These are phyloP conservation scores for Leucoraja erinaceus DNA, from an alignment of 2,113 vertebrate genomes.

Conservation along the genomic window DNA sequence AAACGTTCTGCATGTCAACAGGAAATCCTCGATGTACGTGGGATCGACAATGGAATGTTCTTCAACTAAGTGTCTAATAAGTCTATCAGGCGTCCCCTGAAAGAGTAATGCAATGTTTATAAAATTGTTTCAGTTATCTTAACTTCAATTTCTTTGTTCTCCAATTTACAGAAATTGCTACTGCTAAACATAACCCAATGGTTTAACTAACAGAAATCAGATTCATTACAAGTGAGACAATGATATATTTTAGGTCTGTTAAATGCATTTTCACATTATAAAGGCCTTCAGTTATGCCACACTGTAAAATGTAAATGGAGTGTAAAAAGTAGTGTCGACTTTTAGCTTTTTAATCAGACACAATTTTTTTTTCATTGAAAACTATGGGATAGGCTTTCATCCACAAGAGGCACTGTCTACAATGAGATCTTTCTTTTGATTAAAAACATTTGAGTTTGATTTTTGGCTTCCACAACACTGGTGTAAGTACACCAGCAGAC, in stretches of 20 bases:
- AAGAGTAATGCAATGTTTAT: slow-evolving; percentile 41
- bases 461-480: not conserved
- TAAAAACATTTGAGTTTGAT: not conserved
- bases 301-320: not conserved
- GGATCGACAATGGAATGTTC: slow-evolving; percentile 95
- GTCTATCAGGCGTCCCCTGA: slow-evolving; percentile 85
- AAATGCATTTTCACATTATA: not conserved
- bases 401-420: not conserved
- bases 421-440: not conserved
- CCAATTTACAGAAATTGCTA: not conserved
- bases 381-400: not conserved
- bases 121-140: slow-evolving; percentile 26
- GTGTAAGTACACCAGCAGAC: not conserved
- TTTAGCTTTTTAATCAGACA: not conserved
- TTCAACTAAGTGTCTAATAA: slow-evolving; percentile 94
- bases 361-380: not conserved
- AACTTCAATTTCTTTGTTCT: not conserved
- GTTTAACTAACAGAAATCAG: not conserved
- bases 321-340: not conserved
- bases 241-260: not conserved
- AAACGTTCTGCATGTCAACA: slow-evolving; percentile 89
- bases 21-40: slow-evolving; percentile 95
- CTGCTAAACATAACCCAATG: not conserved
- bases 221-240: not conserved
- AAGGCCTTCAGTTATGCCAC: not conserved